These are phyloP conservation scores for Crotalus horridus DNA, from an alignment of 2,113 vertebrate species.

Conservation along the genomic window DNA sequence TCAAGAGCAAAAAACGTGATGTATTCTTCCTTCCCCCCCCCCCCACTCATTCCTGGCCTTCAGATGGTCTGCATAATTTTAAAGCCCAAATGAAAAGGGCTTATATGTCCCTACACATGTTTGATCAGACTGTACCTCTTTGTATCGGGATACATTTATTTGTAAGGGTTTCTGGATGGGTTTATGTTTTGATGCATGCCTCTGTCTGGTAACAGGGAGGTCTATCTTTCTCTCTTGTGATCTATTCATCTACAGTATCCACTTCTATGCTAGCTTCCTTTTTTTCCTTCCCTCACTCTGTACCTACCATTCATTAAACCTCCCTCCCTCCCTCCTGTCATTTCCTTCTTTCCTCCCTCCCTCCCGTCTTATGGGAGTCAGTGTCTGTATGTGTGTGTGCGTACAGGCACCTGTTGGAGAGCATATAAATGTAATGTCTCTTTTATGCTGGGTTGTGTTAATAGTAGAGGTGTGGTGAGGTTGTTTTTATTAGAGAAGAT, in stretches of 20 bases:
- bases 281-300: not conserved
- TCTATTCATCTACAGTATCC: not conserved
- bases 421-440: not conserved
- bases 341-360: no score
- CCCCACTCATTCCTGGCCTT: not conserved
- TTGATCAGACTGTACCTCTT: not conserved
- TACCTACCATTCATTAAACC: no score
- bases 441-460: not conserved
- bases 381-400: not conserved
- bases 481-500: conserved; percentile 7
- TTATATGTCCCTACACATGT: not conserved
- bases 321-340: not conserved
- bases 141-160: not conserved
- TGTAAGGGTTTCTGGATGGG: not conserved
- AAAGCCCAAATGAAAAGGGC: not conserved
- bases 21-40: not conserved
- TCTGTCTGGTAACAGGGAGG: not conserved
- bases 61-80: not conserved
- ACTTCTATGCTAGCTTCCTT: not conserved
- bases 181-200: not conserved
- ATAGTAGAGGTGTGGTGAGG: not conserved
- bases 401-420: not conserved
- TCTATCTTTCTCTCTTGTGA: not conserved
- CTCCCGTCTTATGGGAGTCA: not conserved
- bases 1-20: not conserved